Base-by-base conservation (phyloP, 2,888 invertebrate species). In the Epsilonema sp. region DNA sequence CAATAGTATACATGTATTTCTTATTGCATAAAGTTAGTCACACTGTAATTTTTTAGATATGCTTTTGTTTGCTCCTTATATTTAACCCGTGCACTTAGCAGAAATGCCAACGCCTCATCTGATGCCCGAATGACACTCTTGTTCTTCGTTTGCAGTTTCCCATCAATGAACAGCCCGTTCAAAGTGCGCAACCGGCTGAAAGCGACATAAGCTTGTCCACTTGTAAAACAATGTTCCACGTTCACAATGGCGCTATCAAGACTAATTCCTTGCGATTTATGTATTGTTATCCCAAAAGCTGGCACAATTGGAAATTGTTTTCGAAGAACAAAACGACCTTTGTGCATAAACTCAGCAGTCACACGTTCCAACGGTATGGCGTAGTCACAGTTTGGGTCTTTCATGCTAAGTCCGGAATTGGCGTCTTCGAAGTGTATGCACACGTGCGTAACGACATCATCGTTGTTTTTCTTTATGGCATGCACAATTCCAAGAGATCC, bases 251-350 rank as follows among this genome's bases (percentile, higher is more conserved):
- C 45, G n/a, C 11, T 42, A 13, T 45, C 39, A 5, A 45, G 19
- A n/a, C 40, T 31, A 11, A 45, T 21, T 3, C 45, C 45, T 23
- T 45, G 45, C 5, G 45, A 13, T 45, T 45, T 45, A 23, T 45
- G 45, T 19, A 45, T 45, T 3, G 45, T 45, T 16, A 25, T 20
- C 40, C 40, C 45, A 39, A 39, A 45, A 16, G 45, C 45, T 8
- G 37, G 45, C 8, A 19, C 13, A n/a, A 45, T 21, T 20, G 45
- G 45, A 45, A 45, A 45, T 22, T 42, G 38, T 4, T 20, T 11
- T 19, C 45, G 26, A 21, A 16, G n/a, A 19, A 45, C 21, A n/a
- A 21, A 45, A 11, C 45, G 20, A 38, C 45, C 45, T 11, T 45
- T 41, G 19, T 16, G 21, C 22, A 20, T 19, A 19, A 42, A 45